A percentile compares a stretch with the other conserved stretches of the same genome.
phyloP scores from a whole-genome alignment of 2,113 vertebrate genomes.

The Notiomystis cincta region DNA sequence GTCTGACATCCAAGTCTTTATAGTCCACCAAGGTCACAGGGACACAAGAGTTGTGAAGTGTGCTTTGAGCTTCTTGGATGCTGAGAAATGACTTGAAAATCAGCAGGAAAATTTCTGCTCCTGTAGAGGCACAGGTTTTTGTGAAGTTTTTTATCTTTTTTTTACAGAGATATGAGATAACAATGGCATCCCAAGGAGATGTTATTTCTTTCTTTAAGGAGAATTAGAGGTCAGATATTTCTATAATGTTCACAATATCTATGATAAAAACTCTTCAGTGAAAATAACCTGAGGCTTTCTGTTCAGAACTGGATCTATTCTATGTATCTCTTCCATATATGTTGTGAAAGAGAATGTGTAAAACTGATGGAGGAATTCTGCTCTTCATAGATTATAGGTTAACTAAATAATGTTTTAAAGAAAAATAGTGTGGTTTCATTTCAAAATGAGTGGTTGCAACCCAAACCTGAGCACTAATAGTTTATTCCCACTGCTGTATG shows the following conservation, averaged over 20 bases:
- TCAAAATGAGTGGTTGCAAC: neutral
- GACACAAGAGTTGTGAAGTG: neutral
- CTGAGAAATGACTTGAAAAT: conserved; percentile 10
- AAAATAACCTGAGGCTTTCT: neutral
- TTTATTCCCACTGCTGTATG: neutral
- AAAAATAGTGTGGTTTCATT: neutral
- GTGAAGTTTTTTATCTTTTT: neutral
- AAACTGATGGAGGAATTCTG: neutral
- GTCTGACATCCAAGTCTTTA: conserved; percentile 29
- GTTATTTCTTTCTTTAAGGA: conserved; percentile 6
- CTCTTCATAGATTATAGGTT: neutral
- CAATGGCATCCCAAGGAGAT: neutral
- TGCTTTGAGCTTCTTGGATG: neutral
- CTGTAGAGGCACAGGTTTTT: neutral
- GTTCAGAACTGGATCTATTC: neutral
- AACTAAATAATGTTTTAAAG: neutral
- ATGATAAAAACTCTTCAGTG: neutral
- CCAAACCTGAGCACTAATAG: neutral
- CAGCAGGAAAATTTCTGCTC: neutral
- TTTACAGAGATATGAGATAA: neutral
- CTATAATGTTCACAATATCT: neutral
- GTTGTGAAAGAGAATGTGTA: neutral
- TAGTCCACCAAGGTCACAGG: conserved; percentile 22
- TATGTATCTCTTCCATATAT: neutral
- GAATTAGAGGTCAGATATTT: conserved; percentile 35